Base-by-base conservation (phyloP, 2,888 invertebrate genomes). In the Drosophila emarginata region DNA sequence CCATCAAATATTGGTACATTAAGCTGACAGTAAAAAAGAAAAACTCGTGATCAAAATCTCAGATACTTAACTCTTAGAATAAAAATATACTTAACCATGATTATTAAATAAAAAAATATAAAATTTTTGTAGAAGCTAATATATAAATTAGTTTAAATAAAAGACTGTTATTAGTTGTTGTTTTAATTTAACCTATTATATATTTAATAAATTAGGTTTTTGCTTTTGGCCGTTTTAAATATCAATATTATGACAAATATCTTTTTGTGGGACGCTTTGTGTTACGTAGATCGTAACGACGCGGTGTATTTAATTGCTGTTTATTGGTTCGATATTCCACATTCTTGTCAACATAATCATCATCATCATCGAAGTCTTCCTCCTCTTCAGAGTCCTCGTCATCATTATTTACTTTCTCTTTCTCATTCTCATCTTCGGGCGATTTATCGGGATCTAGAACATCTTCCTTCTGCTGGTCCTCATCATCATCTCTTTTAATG, bases 201-300 rank as follows among this genome's bases (percentile, higher is more conserved):
- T 45, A 45, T 45, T 45, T 18, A 45, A 18, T 18, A 18, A 18
- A 3, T 15, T 15, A 11, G 39, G 11, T 45, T 21, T 32, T 9
- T 32, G 9, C 45, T 45, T 45, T 32, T 4, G 32, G 32, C 32
- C 32, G 32, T 9, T 9, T 9, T 32, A 26, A 26, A 6, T 4
- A 5, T 32, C 1, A 0, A 4, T 45, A 52, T 52, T n/a, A 52
- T 52, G n/a, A 15, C 12, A 26, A 14, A n/a, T 12, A 12, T 7
- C 40, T 32, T 7, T 36, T 12, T 12, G 14, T 4, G 14, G 7
- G n/a, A 0, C 51, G 7, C 12, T 74, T 81, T 11, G 72, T 40
- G 23, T 69, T 76, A 37, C 80, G 79, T 14, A 81, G 64, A 57
- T 83, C 64, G 51, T 83, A 81, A 39, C 80, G 80, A 28, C 79